phyloP scores from a whole-genome alignment of 2,888 invertebrate genomes.

The Periphyllus acericola region DNA sequence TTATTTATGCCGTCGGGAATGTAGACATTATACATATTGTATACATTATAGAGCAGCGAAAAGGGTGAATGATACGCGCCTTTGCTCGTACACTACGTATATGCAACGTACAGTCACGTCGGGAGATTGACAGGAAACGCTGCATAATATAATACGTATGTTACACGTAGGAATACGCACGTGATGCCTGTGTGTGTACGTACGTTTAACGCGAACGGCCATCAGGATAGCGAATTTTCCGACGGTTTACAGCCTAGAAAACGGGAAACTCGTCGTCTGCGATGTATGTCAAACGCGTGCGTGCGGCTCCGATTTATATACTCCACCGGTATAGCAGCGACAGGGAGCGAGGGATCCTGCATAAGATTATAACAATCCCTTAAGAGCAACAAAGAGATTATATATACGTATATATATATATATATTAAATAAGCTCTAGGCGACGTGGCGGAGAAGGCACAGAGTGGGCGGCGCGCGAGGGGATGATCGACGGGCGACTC shows the following conservation, averaged over 20 bases:
- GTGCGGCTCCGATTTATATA: not conserved
- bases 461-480: not conserved
- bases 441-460: no score
- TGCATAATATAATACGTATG: no score
- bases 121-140: slow-evolving; percentile 50
- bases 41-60: not conserved
- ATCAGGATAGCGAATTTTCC: not conserved
- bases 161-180: not conserved
- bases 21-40: not conserved
- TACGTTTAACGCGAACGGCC: not conserved
- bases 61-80: not conserved
- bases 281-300: not conserved
- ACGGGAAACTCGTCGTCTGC: not conserved
- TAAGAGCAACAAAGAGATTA: slow-evolving; percentile 46
- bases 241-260: not conserved
- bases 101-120: not conserved
- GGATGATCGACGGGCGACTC: slow-evolving; percentile 32
- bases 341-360: not conserved
- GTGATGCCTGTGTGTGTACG: not conserved
- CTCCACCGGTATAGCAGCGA: not conserved
- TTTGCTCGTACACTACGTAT: not conserved
- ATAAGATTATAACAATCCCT: slow-evolving; percentile 44
- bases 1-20: no score
- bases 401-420: not conserved
- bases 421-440: not conserved